Evolutionary conservation across 30 jellyfish, hydroid and myxozoan genomes (phyloP).

Genomic region (Euphysa ruthae): DNA sequence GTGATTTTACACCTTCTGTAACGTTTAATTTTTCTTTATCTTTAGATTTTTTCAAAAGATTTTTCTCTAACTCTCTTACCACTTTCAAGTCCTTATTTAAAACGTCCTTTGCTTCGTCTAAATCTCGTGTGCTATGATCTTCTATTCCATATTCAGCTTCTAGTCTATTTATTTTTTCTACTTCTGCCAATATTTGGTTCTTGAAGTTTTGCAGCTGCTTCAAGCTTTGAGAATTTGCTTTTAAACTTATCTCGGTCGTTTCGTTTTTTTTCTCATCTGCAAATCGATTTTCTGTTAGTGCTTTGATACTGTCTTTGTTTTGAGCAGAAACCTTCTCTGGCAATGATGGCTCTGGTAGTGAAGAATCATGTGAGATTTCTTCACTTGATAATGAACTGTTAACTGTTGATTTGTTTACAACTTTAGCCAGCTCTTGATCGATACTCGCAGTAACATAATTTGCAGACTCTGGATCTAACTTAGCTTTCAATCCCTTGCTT

Average conservation of each 20-base stretch:
- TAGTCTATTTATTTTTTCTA: constrained; percentile 58
- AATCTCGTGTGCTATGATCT: constrained; percentile 49
- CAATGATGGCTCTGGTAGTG: not conserved
- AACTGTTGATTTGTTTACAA: constrained; percentile 4
- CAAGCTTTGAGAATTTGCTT: constrained; percentile 12
- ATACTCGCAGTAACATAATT: not conserved
- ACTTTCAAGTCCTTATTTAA: constrained; percentile 66
- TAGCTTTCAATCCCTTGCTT: not conserved
- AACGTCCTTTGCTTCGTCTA: constrained; percentile 57
- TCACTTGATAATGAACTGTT: not conserved
- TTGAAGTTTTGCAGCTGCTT: constrained; percentile 59
- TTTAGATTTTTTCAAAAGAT: constrained; percentile 19
- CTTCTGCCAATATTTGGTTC: constrained; percentile 63
- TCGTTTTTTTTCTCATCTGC: not conserved
- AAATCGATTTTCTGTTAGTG: not conserved
- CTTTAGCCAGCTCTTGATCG: not conserved
- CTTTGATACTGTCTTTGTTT: not conserved
- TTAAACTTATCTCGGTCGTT: not conserved
- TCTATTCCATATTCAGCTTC: constrained; percentile 65
- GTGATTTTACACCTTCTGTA: not conserved
- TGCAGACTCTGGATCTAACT: not conserved
- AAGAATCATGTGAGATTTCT: not conserved
- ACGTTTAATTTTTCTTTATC: not conserved
- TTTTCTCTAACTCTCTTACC: constrained; percentile 64
- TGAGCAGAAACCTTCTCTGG: not conserved